phyloP scores from a whole-genome alignment of 2,797 vertebrate genomes.

The Sebastes itinus region DNA sequence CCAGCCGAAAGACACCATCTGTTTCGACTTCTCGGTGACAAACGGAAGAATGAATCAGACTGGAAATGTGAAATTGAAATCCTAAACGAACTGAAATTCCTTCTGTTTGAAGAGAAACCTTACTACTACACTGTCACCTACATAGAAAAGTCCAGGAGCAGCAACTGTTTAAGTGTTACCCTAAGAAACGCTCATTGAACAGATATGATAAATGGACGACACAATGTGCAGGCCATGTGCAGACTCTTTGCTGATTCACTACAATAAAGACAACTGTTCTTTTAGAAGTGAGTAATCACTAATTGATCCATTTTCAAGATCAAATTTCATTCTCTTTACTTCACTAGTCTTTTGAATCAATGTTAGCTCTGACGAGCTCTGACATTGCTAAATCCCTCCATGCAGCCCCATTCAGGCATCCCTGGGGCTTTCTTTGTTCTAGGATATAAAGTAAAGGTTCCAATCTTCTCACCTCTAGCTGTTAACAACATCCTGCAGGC shows the following conservation, averaged over 20 bases:
- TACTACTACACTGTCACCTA: constrained; percentile 6
- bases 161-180: neutral
- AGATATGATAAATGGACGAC: neutral
- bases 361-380: constrained; percentile 68
- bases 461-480: constrained; percentile 67
- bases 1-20: constrained; percentile 74
- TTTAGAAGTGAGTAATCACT: constrained; percentile 1
- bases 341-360: constrained; percentile 50
- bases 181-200: neutral
- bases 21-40: constrained; percentile 61
- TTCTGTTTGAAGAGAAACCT: constrained; percentile 6
- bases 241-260: neutral
- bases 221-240: neutral
- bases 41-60: constrained; percentile 54
- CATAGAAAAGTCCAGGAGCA: neutral
- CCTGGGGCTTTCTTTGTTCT: constrained; percentile 78
- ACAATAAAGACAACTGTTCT: neutral
- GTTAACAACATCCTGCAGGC: constrained; percentile 69
- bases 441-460: constrained; percentile 67
- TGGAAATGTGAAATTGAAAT: constrained; percentile 65
- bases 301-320: constrained; percentile 40
- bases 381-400: constrained; percentile 68
- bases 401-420: constrained; percentile 64
- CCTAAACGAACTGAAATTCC: constrained; percentile 39
- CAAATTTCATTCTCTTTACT: constrained; percentile 36